Evolutionary conservation across 2,113 vertebrate genomes (phyloP).

Genomic region (Nicator chloris): DNA sequence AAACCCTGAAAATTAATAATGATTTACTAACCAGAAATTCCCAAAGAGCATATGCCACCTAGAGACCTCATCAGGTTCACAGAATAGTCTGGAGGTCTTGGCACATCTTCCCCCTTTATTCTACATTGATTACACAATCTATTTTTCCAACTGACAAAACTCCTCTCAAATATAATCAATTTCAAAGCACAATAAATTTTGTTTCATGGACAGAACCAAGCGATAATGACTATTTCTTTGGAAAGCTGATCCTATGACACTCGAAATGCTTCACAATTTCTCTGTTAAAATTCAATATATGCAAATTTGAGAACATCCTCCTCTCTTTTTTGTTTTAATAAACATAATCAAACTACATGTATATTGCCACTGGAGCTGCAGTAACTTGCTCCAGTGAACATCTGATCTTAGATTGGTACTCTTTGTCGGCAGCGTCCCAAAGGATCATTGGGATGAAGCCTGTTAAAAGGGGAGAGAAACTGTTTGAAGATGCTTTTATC

Average conservation of each 20-base stretch:
- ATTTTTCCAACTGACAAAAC: slow-evolving; percentile 32
- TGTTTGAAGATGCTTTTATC: not conserved
- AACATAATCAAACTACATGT: not conserved
- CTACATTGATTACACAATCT: not conserved
- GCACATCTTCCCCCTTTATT: not conserved
- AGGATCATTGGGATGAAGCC: not conserved
- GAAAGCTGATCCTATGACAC: not conserved
- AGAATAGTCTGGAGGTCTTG: not conserved
- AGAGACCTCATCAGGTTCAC: not conserved
- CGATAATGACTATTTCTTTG: not conserved
- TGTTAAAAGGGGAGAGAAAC: not conserved
- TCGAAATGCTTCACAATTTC: not conserved
- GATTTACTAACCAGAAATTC: not conserved
- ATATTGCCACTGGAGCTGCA: not conserved
- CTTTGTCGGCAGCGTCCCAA: not conserved
- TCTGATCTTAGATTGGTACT: not conserved
- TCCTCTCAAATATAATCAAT: not conserved
- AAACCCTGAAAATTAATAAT: not conserved
- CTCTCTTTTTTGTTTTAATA: not conserved
- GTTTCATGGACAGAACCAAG: not conserved
- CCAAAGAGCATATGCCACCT: not conserved
- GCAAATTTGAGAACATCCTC: not conserved
- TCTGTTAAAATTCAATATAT: not conserved
- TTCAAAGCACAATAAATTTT: not conserved
- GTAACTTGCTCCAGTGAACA: not conserved